Evolutionary conservation across 2,113 vertebrate species (phyloP), one percentile per base, ranked within the genome.

Genomic region (Okapia johnstoni): DNA sequence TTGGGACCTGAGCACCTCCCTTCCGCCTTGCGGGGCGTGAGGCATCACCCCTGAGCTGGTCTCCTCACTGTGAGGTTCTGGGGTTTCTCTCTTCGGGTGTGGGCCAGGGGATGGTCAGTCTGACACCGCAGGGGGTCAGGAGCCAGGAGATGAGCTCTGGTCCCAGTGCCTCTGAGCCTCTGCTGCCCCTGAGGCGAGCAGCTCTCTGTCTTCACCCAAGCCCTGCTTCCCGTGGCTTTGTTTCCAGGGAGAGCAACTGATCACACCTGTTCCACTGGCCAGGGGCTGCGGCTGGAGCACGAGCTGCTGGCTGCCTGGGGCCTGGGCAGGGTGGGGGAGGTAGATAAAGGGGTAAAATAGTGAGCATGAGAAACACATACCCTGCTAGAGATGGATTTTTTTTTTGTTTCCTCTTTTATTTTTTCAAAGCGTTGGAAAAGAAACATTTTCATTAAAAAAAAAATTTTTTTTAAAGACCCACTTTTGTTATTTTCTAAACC

Each of bases 11-110:
- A 85, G 25, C 17, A 33, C 23, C 15, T 8, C 25, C 13, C 50
- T 23, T 26, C 0, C 36, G 8, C 16, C 2, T 33, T 3, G 1
- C 0, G 23, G 43, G 21, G 14, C 1, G 2, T 46, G 77, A 55
- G 23, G n/a, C n/a, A 14, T n/a, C 23, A 1, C 66, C 79, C 43
- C 85, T 54, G 55, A 40, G n/a, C 28, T 3, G 6, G 13, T 52
- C 7, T 60, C 19, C 46, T 95, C 76, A 16, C 21, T 21, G 21
- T 9, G 43, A 36, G 36, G 13, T 80, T 46, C 43, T 21, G 19
- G 88, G 26, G 10, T 52, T 16, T 36, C 48, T 26, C 5, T 55
- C 54, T 50, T 17, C 0, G 0, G 25, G 48, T 28, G 30, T 7
- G 80, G 54, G 11, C 17, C 12, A 1, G 70, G 23, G 12, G 36